Conservation (phyloP, 2,797 vertebrate genomes). For the Darevskia nairensis region DNA sequence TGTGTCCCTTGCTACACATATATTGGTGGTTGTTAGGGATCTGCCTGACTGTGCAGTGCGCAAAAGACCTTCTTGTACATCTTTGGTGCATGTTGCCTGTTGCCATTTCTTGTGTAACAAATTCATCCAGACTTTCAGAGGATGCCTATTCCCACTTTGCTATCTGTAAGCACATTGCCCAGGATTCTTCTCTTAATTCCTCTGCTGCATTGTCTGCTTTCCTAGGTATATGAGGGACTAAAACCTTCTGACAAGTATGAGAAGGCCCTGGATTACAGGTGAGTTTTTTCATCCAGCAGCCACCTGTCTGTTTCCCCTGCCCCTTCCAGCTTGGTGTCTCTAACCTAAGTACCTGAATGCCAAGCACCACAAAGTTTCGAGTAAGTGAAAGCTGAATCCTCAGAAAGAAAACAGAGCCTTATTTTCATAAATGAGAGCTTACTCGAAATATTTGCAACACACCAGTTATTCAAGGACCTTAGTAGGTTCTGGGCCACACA, state of each 20-base stretch:
- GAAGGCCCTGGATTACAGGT: conserved; percentile 98
- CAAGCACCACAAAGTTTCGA: background rate
- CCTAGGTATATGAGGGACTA: conserved; percentile 95
- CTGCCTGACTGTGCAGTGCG: background rate
- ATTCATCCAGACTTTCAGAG: background rate
- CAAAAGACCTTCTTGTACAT: background rate
- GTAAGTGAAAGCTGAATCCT: background rate
- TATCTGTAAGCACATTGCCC: background rate
- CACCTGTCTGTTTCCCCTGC: background rate
- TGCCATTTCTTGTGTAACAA: background rate
- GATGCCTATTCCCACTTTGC: background rate
- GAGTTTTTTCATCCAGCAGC: background rate
- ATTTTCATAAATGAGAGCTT: background rate
- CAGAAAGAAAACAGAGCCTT: background rate
- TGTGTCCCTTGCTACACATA: background rate
- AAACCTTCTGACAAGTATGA: conserved; percentile 97
- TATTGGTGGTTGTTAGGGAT: background rate
- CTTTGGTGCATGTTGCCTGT: background rate
- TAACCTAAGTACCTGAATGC: background rate
- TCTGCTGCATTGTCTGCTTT: background rate
- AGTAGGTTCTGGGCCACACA: background rate
- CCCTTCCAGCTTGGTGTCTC: background rate
- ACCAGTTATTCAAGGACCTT: background rate
- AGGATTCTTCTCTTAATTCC: background rate
- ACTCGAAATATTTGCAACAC: background rate